These are phyloP conservation scores for Alexandromys fortis DNA, from an alignment of 2,113 vertebrate species.

Conservation along the genomic window DNA sequence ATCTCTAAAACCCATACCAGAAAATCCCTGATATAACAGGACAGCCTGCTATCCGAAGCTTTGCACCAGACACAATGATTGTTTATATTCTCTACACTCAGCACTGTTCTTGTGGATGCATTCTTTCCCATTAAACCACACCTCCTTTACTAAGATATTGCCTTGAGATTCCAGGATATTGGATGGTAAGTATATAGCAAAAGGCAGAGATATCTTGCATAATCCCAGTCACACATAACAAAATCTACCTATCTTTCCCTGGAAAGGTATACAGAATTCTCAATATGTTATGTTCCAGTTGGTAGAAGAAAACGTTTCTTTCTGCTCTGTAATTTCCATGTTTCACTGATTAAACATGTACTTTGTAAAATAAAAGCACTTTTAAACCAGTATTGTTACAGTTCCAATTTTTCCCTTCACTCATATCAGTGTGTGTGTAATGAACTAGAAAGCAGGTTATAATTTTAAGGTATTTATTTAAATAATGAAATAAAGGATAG, in stretches of 20 bases:
- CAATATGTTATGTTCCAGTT: neutral
- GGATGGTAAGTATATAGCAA: neutral
- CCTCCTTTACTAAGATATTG: neutral
- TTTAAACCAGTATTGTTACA: neutral
- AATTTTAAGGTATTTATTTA: conserved; percentile 13
- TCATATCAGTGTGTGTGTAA: neutral
- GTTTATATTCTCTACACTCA: neutral
- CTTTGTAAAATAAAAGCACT: conserved; percentile 33
- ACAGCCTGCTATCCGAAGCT: neutral
- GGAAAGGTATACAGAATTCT: neutral
- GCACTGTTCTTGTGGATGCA: neutral
- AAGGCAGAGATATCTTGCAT: neutral
- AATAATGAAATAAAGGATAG: conserved; percentile 11
- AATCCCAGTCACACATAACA: neutral
- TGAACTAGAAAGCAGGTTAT: neutral
- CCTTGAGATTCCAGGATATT: conserved; percentile 28
- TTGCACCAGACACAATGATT: neutral
- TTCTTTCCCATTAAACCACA: neutral
- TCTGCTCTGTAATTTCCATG: neutral
- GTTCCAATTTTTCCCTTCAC: conserved; percentile 11
- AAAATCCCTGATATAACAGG: neutral
- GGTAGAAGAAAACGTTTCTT: neutral
- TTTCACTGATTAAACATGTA: conserved; percentile 24
- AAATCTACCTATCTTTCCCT: neutral
- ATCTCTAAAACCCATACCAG: neutral